Conservation (phyloP, 2,113 vertebrate genomes). For the Rhinolophus ferrumequinum region DNA sequence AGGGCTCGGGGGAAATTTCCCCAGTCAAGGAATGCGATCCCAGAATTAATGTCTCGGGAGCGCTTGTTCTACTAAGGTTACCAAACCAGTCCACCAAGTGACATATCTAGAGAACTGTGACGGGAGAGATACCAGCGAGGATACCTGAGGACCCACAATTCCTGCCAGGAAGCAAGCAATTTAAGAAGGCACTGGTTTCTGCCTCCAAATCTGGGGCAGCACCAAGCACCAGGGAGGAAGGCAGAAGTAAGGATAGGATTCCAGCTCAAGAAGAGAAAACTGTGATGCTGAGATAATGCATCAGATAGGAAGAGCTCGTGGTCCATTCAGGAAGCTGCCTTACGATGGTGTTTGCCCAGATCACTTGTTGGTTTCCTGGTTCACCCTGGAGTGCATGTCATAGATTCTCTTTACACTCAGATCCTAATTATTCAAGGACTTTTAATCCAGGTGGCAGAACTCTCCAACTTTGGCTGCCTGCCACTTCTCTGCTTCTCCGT, state of each 20-base stretch:
- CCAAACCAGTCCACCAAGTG: constrained; percentile 25
- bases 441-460: neutral
- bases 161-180: neutral
- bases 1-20: neutral
- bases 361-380: neutral
- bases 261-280: neutral
- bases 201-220: neutral
- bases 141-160: neutral
- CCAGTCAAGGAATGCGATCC: neutral
- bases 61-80: neutral
- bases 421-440: neutral
- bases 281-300: accelerated
- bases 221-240: neutral
- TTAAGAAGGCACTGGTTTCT: neutral
- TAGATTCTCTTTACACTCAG: neutral
- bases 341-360: neutral
- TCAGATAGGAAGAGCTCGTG: neutral
- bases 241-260: neutral
- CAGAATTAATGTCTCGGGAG: neutral
- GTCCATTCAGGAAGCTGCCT: neutral
- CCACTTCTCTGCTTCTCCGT: neutral
- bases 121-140: neutral
- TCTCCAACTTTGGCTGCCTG: neutral
- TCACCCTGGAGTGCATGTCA: neutral
- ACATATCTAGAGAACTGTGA: neutral